Evolutionary conservation across 2,113 vertebrate genomes (phyloP).

Genomic region (Cariama cristata): DNA sequence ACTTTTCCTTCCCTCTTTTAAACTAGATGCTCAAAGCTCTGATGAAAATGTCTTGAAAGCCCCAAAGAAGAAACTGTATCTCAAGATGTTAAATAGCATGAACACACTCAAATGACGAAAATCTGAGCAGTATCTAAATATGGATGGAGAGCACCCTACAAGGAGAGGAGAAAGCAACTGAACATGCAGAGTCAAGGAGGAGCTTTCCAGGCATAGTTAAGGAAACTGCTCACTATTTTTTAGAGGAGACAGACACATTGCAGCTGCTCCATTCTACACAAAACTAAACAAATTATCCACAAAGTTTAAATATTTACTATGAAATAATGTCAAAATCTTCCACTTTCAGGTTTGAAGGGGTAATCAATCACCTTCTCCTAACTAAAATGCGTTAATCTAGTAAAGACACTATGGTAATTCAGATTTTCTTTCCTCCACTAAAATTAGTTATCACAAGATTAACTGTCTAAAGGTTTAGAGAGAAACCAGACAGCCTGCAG

Average conservation of each 20-base stretch:
- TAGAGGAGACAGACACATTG: neutral
- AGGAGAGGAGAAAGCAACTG: neutral
- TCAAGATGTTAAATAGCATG: neutral
- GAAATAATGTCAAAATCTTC: neutral
- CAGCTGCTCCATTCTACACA: neutral
- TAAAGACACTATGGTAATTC: neutral
- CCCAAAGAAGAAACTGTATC: neutral
- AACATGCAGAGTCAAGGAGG: neutral
- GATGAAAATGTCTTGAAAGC: neutral
- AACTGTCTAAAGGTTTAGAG: neutral
- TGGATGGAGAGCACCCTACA: neutral
- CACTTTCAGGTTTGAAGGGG: neutral
- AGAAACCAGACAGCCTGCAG: neutral
- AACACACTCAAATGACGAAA: neutral
- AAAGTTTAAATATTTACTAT: neutral
- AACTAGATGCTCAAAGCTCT: neutral
- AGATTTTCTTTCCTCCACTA: neutral
- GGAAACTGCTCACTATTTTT: neutral
- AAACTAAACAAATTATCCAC: neutral
- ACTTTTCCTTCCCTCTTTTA: neutral
- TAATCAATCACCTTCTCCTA: neutral
- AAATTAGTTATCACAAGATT: neutral
- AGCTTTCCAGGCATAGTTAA: neutral
- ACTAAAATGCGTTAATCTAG: neutral
- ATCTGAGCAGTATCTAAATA: neutral